These are phyloP conservation scores for Batillaria attramentaria DNA, from an alignment of 1,140 invertebrate species.

Conservation along the genomic window DNA sequence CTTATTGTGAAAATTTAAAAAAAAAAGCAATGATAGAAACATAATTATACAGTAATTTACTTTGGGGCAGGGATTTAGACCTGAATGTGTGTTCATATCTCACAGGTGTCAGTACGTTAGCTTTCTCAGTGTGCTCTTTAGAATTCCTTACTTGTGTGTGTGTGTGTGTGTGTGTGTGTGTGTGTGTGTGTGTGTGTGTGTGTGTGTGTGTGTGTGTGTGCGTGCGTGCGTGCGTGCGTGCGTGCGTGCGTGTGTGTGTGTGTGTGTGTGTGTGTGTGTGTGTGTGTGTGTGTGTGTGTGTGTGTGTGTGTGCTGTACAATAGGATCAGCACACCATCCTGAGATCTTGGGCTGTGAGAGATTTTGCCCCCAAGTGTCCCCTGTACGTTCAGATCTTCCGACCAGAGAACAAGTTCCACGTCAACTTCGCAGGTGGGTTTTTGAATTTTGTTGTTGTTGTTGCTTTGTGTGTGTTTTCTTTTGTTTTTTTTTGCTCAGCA, in stretches of 20 bases:
- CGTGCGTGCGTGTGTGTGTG: background rate
- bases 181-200: background rate
- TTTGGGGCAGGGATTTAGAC: no score
- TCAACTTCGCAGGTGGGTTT: conserved; percentile 88
- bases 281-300: conserved; percentile 5
- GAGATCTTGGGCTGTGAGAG: conserved; percentile 97
- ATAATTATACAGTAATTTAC: no score
- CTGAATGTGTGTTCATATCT: no score
- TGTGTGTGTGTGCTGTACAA: conserved; percentile 24
- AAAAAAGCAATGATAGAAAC: no score
- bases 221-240: conserved; percentile 10
- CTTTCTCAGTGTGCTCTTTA: no score
- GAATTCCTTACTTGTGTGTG: no score
- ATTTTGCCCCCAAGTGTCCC: conserved; percentile 95
- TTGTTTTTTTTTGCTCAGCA: conserved; percentile 3
- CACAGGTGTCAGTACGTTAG: no score
- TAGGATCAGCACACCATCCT: conserved; percentile 97
- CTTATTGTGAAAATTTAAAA: background rate
- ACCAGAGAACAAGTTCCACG: conserved; percentile 98
- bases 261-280: background rate
- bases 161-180: background rate
- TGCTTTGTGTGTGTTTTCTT: background rate
- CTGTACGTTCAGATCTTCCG: conserved; percentile 99
- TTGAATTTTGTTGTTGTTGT: background rate
- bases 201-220: background rate